These are phyloP conservation scores for Prochilodus magdalenae DNA, from an alignment of 2,113 vertebrate genomes.

Conservation along the genomic window DNA sequence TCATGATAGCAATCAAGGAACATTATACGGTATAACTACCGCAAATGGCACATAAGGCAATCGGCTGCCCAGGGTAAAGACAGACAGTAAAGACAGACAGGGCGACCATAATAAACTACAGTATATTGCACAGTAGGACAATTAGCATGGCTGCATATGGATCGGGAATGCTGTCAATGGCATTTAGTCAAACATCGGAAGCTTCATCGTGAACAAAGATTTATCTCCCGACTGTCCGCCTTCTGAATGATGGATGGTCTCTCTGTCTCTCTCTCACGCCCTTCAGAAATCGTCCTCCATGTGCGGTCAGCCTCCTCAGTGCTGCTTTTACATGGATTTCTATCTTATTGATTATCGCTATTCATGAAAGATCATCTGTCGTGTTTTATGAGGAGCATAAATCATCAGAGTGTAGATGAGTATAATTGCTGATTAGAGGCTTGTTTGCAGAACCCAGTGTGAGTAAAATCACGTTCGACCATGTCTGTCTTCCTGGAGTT, in stretches of 20 bases:
- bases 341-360: not conserved
- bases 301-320: not conserved
- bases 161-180: not conserved
- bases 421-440: not conserved
- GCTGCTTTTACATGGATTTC: not conserved
- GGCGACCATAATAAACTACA: not conserved
- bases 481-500: not conserved
- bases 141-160: not conserved
- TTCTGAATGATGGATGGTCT: not conserved
- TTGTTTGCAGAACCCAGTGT: not conserved
- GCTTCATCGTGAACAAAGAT: not conserved
- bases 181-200: not conserved
- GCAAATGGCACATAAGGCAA: not conserved
- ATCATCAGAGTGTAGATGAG: not conserved
- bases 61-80: too few relatives aligned
- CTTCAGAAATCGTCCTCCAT: not conserved
- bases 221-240: not conserved
- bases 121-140: not conserved
- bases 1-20: too few relatives aligned
- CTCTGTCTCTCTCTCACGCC: not conserved
- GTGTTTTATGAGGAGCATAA: not conserved
- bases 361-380: constrained; percentile 2
- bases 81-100: not conserved
- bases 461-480: not conserved
- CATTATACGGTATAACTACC: too few relatives aligned